Conservation (phyloP, 2,797 vertebrate genomes). For the Perodicticus potto region DNA sequence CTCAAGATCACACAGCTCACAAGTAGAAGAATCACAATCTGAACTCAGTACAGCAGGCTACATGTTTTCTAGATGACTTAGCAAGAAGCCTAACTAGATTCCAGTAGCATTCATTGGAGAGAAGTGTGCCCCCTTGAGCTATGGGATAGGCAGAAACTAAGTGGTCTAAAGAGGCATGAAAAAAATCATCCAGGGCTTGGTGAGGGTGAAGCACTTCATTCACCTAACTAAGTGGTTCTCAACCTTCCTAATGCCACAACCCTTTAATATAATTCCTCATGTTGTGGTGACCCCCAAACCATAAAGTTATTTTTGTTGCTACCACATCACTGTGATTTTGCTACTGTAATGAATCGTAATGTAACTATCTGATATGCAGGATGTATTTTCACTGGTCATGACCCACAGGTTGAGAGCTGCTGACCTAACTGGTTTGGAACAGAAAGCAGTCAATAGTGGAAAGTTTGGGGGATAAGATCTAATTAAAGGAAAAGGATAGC, state of each 20-base stretch:
- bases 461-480: background rate
- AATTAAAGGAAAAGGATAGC: background rate
- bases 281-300: too few relatives aligned
- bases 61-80: background rate
- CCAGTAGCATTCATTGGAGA: background rate
- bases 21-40: background rate
- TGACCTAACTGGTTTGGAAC: background rate
- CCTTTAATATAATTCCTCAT: too few relatives aligned
- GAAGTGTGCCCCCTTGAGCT: background rate
- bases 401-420: too few relatives aligned
- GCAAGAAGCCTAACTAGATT: background rate
- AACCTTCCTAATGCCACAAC: too few relatives aligned
- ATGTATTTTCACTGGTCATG: too few relatives aligned
- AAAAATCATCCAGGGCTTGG: background rate
- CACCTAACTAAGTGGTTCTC: too few relatives aligned
- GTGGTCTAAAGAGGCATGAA: background rate
- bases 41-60: slow-evolving; percentile 1
- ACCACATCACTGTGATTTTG: too few relatives aligned
- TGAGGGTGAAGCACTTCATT: background rate
- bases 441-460: accelerated
- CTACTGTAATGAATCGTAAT: too few relatives aligned
- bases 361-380: too few relatives aligned
- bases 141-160: background rate
- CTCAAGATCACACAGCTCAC: slow-evolving; percentile 4
- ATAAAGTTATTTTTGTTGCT: too few relatives aligned